Conservation (phyloP, 2,888 invertebrate genomes). For the Notocelia uddmanniana region DNA sequence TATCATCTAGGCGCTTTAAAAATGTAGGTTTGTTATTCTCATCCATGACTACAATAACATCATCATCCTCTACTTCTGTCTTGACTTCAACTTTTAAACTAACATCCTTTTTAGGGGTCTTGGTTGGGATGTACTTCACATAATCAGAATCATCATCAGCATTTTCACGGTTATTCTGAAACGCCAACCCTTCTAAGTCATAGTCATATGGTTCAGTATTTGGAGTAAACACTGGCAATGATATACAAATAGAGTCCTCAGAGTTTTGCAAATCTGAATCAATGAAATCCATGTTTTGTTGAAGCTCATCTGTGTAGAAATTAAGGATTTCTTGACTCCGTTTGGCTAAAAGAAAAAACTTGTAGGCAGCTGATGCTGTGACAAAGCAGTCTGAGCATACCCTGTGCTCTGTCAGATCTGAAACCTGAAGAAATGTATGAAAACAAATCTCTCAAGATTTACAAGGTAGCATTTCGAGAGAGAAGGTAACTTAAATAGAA, state of each 20-base stretch:
- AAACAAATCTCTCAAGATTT: not conserved
- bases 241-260: constrained; percentile 63
- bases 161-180: constrained; percentile 42
- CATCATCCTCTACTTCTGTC: constrained; percentile 53
- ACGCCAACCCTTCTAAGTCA: constrained; percentile 59
- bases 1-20: constrained; percentile 55
- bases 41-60: constrained; percentile 61
- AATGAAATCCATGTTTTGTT: constrained; percentile 57
- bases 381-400: constrained; percentile 70
- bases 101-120: not conserved
- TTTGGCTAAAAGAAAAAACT: constrained; percentile 66
- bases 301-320: constrained; percentile 64
- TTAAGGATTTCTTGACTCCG: constrained; percentile 65
- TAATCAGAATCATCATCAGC: constrained; percentile 23
- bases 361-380: constrained; percentile 66
- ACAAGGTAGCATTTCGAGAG: too few species aligned
- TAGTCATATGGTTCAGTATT: constrained; percentile 58
- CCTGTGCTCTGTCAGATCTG: constrained; percentile 61
- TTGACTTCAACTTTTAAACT: constrained; percentile 37
- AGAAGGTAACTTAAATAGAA: not conserved
- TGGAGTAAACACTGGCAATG: constrained; percentile 58
- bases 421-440: constrained; percentile 66
- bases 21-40: constrained; percentile 57
- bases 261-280: constrained; percentile 54
- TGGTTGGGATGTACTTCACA: not conserved